Evolutionary conservation across 2,113 vertebrate species (phyloP).

Genomic region (Mola mola): DNA sequence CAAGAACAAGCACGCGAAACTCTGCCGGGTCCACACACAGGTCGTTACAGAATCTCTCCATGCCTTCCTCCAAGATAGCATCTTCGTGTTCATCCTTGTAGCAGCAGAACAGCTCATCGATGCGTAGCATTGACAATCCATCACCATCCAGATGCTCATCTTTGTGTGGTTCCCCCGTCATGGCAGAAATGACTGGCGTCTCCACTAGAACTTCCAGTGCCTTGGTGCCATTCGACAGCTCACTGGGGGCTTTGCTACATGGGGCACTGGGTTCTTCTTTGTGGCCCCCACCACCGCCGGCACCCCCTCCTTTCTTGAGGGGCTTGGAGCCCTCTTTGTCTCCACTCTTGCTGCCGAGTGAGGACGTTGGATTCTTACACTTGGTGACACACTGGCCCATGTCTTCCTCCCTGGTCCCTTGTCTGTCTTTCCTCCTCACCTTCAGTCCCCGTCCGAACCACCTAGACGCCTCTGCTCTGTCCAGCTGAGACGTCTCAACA

Average conservation of each 20-base stretch:
- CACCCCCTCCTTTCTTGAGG: constrained; percentile 86
- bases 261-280: constrained; percentile 86
- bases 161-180: constrained; percentile 82
- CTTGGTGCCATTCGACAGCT: constrained; percentile 95
- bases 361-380: constrained; percentile 98
- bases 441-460: constrained; percentile 83
- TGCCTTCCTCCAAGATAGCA: constrained; percentile 97
- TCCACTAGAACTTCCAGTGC: constrained; percentile 86
- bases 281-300: constrained; percentile 81
- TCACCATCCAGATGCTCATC: constrained; percentile 82
- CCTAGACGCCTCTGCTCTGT: constrained; percentile 84
- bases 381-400: constrained; percentile 99
- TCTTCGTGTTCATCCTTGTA: constrained; percentile 97
- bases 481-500: constrained; percentile 87
- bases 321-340: constrained; percentile 93
- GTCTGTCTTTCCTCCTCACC: constrained; percentile 73
- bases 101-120: constrained; percentile 91
- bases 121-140: constrained; percentile 86
- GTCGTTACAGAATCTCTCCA: constrained; percentile 98
- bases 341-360: constrained; percentile 98
- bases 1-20: constrained; percentile 96
- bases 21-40: constrained; percentile 97
- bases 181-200: constrained; percentile 77
- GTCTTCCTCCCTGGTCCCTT: constrained; percentile 75
- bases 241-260: constrained; percentile 85